phyloP scores from a whole-genome alignment of 2,113 vertebrate genomes.

The Psephotus haematonotus region DNA sequence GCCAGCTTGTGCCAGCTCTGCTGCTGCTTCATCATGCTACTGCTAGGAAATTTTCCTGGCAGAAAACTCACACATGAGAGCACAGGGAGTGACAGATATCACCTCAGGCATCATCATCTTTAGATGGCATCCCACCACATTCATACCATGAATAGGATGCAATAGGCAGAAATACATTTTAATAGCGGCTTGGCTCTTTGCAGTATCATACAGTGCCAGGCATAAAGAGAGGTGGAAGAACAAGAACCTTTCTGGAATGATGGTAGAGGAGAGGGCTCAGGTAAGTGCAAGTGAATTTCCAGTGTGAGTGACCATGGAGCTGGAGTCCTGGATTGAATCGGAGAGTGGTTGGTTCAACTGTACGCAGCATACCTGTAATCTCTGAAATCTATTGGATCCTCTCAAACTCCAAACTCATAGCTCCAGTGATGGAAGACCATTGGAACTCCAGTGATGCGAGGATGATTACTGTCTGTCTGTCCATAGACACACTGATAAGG shows the following conservation, averaged over 20 bases:
- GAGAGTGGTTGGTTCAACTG: background rate
- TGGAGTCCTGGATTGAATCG: background rate
- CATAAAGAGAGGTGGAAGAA: background rate
- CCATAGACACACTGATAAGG: background rate
- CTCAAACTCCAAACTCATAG: background rate
- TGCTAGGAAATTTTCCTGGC: background rate
- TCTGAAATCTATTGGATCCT: background rate
- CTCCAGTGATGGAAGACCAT: background rate
- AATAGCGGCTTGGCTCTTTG: background rate
- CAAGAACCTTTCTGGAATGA: background rate
- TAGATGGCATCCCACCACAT: background rate
- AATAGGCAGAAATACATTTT: background rate
- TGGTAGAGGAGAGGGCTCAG: accelerated
- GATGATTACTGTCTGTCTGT: background rate
- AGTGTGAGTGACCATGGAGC: background rate
- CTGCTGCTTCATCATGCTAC: background rate
- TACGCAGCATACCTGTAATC: background rate
- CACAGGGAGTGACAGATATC: background rate
- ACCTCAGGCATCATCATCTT: background rate
- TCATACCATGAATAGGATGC: background rate
- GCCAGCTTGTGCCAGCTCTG: background rate
- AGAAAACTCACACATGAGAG: background rate
- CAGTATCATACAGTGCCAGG: background rate
- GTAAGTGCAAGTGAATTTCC: background rate
- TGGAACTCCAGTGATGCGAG: background rate